Evolutionary conservation across 2,888 invertebrate species (phyloP).

Genomic region (Zelleria hepariella): DNA sequence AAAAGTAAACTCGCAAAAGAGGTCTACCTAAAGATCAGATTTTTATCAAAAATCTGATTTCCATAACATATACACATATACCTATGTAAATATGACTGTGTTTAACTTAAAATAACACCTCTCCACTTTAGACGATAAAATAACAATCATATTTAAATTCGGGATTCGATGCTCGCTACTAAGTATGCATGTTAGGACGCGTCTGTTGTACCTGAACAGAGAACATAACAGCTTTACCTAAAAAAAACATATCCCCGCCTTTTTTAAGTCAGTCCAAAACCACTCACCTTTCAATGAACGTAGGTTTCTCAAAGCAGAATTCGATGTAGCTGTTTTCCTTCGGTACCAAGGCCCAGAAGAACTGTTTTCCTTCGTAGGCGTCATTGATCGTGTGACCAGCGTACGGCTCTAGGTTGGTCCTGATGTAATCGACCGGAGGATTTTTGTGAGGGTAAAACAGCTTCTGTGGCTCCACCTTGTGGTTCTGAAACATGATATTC

Average conservation of each 20-base stretch:
- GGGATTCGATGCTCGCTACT: no score
- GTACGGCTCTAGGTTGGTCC: conserved; percentile 83
- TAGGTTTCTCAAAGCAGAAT: conserved; percentile 84
- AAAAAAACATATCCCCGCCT: not conserved
- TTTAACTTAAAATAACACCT: no score
- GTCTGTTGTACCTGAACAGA: no score
- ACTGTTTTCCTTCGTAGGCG: conserved; percentile 89
- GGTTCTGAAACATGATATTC: not conserved
- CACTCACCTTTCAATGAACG: conserved; percentile 75
- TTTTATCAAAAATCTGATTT: no score
- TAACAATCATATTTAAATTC: no score
- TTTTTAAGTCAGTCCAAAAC: not conserved
- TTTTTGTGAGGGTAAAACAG: conserved; percentile 83
- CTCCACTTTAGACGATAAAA: no score
- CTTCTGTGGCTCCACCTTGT: conserved; percentile 16
- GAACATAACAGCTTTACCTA: no score
- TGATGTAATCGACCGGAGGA: conserved; percentile 76
- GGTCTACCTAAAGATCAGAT: no score
- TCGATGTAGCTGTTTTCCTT: conserved; percentile 84
- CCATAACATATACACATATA: no score
- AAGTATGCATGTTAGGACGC: no score
- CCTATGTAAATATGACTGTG: no score
- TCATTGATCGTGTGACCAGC: conserved; percentile 82
- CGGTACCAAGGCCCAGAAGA: conserved; percentile 93
- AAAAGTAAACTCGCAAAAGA: no score